Percentiles rank a stretch among this genome's conserved stretches.
Evolutionary conservation across 2,797 vertebrate species (phyloP).

Genomic region (Alcedo quadribrachys): DNA sequence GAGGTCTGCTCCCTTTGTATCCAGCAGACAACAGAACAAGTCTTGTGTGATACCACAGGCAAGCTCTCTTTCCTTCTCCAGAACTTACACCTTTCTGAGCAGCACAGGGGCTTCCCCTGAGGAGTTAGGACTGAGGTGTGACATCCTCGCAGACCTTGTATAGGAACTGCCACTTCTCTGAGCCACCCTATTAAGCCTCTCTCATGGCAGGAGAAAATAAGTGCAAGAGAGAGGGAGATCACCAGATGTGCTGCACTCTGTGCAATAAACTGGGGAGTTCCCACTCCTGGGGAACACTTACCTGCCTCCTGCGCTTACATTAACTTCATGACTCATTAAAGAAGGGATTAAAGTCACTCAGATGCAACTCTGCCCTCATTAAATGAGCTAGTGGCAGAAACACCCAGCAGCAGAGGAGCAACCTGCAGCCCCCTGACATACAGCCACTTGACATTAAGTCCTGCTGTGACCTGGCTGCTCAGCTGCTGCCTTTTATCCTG

Average conservation of each 20-base stretch:
- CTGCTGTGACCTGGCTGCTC: background rate
- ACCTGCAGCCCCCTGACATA: background rate
- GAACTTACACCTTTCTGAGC: background rate
- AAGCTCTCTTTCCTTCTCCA: background rate
- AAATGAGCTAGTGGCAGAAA: background rate
- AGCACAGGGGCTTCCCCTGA: background rate
- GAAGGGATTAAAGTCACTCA: background rate
- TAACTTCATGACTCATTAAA: background rate
- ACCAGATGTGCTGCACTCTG: background rate
- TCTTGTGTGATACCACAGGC: background rate
- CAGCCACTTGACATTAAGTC: background rate
- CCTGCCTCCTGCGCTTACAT: background rate
- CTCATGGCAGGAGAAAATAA: background rate
- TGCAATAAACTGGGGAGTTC: background rate
- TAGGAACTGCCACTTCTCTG: background rate
- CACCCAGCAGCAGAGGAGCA: background rate
- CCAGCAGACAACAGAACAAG: background rate
- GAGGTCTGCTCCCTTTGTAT: background rate
- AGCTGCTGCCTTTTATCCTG: background rate
- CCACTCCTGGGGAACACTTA: background rate
- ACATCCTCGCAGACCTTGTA: background rate
- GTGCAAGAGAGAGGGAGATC: background rate
- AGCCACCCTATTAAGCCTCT: background rate
- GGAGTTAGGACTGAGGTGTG: background rate
- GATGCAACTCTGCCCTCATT: background rate